These are phyloP conservation scores for Patiria miniata DNA, from an alignment of 35 echinoderm and acorn worm species.

Conservation along the genomic window DNA sequence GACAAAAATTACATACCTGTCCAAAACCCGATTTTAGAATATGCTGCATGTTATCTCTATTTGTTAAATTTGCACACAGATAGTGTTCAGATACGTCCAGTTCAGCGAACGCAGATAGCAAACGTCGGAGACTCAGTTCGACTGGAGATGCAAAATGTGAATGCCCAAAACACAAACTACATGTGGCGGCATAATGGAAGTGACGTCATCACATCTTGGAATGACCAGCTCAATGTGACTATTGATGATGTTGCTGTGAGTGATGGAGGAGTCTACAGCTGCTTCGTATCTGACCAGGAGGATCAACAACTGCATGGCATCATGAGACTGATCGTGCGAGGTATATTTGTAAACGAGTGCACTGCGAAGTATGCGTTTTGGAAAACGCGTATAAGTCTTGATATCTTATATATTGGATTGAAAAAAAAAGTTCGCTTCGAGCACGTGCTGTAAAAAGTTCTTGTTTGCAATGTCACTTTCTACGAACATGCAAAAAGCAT, in stretches of 20 bases:
- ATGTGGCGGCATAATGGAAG: neutral
- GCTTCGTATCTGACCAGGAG: neutral
- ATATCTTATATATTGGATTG: no score
- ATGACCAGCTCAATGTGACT: neutral
- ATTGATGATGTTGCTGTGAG: neutral
- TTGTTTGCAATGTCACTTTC: no score
- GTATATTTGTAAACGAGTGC: neutral
- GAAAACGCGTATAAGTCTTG: no score
- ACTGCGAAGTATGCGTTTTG: no score
- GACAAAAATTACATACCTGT: no score
- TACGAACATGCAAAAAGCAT: no score
- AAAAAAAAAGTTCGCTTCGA: no score
- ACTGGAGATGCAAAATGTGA: neutral
- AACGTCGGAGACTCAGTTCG: neutral
- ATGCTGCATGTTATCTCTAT: no score
- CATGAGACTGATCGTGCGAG: slow-evolving; percentile 10
- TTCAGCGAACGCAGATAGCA: neutral
- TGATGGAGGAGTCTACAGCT: slow-evolving; percentile 10
- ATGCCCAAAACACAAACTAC: neutral
- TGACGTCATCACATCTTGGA: neutral
- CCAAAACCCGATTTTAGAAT: no score
- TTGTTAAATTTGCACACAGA: neutral
- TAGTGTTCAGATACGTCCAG: no score
- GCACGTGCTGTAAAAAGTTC: no score
- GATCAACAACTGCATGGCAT: neutral